phyloP scores from a whole-genome alignment of 1,140 invertebrate species.

The Saccostrea cuccullata region DNA sequence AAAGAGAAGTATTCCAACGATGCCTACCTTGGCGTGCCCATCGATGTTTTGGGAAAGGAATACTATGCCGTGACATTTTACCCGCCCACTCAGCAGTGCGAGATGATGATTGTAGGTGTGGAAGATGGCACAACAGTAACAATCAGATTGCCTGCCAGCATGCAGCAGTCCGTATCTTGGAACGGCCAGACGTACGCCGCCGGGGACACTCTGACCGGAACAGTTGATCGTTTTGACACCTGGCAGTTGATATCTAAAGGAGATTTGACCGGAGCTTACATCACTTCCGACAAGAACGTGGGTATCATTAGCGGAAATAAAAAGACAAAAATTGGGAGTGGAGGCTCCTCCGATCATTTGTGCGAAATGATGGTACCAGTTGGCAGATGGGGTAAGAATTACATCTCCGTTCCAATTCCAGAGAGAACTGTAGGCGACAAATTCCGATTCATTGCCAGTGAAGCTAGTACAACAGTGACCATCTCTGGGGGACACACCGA shows the following conservation, averaged over 20 bases:
- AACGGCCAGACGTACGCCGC: slow-evolving; percentile 54
- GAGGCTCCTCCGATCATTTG: slow-evolving; percentile 62
- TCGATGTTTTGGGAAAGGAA: slow-evolving; percentile 63
- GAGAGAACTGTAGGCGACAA: slow-evolving; percentile 62
- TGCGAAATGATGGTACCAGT: slow-evolving; percentile 68
- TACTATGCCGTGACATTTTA: slow-evolving; percentile 68
- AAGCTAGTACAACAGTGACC: slow-evolving; percentile 57
- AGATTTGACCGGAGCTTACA: slow-evolving; percentile 68
- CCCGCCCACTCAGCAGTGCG: slow-evolving; percentile 49
- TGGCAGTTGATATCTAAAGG: slow-evolving; percentile 58
- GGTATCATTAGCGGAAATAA: slow-evolving; percentile 67
- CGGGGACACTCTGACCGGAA: slow-evolving; percentile 53
- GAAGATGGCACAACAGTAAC: slow-evolving; percentile 51
- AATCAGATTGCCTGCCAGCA: slow-evolving; percentile 36
- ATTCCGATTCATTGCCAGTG: slow-evolving; percentile 62
- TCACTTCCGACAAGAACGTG: slow-evolving; percentile 63
- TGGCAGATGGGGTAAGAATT: slow-evolving; percentile 68
- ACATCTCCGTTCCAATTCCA: slow-evolving; percentile 63
- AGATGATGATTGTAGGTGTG: slow-evolving; percentile 58
- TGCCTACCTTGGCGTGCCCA: slow-evolving; percentile 69
- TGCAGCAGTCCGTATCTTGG: slow-evolving; percentile 44
- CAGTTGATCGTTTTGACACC: slow-evolving; percentile 61
- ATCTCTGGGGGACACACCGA: slow-evolving; percentile 34
- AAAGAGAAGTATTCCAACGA: slow-evolving; percentile 67
- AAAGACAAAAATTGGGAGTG: slow-evolving; percentile 54